These are phyloP conservation scores for Dolichotis patagonum DNA, from an alignment of 2,113 vertebrate species.

Conservation along the genomic window DNA sequence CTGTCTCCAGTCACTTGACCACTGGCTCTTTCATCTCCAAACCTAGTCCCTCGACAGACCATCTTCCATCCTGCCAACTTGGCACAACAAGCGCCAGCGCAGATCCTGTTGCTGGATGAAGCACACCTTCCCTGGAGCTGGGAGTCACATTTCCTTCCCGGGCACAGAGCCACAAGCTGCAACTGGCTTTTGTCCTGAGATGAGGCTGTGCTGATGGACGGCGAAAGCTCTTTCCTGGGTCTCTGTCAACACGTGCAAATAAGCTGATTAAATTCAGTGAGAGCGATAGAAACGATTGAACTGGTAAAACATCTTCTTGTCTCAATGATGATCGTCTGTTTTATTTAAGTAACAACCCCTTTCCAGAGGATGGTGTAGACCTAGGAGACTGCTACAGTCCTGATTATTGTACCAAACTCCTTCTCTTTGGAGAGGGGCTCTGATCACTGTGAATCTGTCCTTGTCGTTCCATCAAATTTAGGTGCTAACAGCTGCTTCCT, in stretches of 20 bases:
- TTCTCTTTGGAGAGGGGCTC: not conserved
- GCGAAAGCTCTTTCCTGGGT: not conserved
- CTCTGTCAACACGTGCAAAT: not conserved
- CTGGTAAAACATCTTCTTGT: not conserved
- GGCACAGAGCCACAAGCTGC: not conserved
- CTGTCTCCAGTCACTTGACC: slow-evolving; percentile 58
- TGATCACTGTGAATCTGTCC: not conserved
- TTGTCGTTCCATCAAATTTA: not conserved
- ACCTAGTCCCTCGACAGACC: slow-evolving; percentile 7
- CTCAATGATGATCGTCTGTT: not conserved
- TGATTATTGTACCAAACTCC: not conserved
- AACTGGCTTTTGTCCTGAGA: slow-evolving; percentile 5
- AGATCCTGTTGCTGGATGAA: not conserved
- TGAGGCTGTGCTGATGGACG: not conserved
- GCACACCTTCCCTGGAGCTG: not conserved
- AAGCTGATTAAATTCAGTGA: not conserved
- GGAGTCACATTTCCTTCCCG: slow-evolving; percentile 29
- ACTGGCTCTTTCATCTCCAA: slow-evolving; percentile 46
- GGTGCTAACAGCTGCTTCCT: not conserved
- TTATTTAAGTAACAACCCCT: not conserved
- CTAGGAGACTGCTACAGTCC: too few species aligned
- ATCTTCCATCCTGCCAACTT: slow-evolving; percentile 15
- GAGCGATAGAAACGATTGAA: not conserved
- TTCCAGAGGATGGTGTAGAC: not conserved
- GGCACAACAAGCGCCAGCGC: not conserved